A percentile compares a stretch with the other conserved stretches of the same genome.
phyloP scores from a whole-genome alignment of 2,113 vertebrate species.

The Stegastes partitus region DNA sequence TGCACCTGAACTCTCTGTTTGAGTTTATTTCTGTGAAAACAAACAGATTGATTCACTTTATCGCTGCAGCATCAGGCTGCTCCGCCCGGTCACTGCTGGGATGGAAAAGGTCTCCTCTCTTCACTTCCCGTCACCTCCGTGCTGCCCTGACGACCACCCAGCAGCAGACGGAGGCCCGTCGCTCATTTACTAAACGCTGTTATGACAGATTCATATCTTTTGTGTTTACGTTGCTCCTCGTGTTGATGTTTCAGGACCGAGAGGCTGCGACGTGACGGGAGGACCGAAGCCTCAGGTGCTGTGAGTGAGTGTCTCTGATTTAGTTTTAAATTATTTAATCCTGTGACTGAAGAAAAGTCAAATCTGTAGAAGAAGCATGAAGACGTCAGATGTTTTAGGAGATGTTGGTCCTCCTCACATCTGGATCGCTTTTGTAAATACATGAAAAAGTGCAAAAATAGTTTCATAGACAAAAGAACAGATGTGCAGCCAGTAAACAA shows the following conservation, averaged over 20 bases:
- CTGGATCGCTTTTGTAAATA: no score
- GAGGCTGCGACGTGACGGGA: neutral
- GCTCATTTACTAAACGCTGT: neutral
- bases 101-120: conserved; percentile 21
- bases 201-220: conserved; percentile 15
- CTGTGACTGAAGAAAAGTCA: no score
- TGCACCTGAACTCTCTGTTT: no score
- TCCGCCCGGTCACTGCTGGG: conserved; percentile 16
- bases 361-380: no score
- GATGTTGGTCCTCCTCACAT: no score
- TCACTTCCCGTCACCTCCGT: neutral
- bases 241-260: conserved; percentile 10
- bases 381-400: no score
- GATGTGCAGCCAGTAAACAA: no score
- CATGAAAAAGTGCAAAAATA: no score
- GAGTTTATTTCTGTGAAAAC: neutral
- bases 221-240: conserved; percentile 10
- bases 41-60: conserved; percentile 13
- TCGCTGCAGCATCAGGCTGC: conserved; percentile 34
- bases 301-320: neutral
- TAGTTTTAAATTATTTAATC: neutral
- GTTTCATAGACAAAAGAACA: no score
- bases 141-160: conserved; percentile 30
- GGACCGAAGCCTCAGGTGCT: neutral
- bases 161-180: neutral